These are phyloP conservation scores for Idaea aversata DNA, from an alignment of 2,888 invertebrate species.

Conservation along the genomic window DNA sequence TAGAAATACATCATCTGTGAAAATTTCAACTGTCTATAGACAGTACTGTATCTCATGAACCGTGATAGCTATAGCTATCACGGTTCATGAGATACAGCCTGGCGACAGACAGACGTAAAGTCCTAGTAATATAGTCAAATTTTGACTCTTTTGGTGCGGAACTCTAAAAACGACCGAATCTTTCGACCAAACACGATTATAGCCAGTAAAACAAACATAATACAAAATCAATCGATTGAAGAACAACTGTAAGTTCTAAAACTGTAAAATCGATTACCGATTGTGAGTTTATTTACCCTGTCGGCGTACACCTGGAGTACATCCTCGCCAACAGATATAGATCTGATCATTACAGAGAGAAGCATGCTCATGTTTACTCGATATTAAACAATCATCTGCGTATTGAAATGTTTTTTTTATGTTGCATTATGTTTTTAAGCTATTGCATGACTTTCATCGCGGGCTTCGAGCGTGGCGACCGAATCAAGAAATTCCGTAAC, in stretches of 20 bases:
- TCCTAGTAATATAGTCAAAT: too few relatives aligned
- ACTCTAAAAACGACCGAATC: conserved; percentile 35
- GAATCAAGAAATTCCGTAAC: too few relatives aligned
- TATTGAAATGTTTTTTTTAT: conserved; percentile 38
- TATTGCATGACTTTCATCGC: too few relatives aligned
- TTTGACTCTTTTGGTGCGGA: too few relatives aligned
- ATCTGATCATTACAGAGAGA: conserved; percentile 57
- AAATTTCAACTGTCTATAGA: too few relatives aligned
- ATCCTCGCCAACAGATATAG: conserved; percentile 69
- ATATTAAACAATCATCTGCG: conserved; percentile 47
- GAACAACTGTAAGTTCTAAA: conserved; percentile 63
- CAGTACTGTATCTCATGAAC: too few relatives aligned
- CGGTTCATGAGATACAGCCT: too few relatives aligned
- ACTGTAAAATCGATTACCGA: conserved; percentile 70
- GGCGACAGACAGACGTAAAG: too few relatives aligned
- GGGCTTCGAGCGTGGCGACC: too few relatives aligned
- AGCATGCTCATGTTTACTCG: conserved; percentile 47
- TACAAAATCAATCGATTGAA: conserved; percentile 49
- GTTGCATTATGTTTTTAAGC: too few relatives aligned
- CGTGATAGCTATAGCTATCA: too few relatives aligned
- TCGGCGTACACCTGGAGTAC: conserved; percentile 66
- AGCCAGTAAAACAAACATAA: conserved; percentile 51
- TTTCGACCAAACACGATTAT: conserved; percentile 47
- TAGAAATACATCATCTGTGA: too few relatives aligned
- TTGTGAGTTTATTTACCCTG: conserved; percentile 70